These are phyloP conservation scores for Trichopoda pennipes DNA, from an alignment of 2,888 invertebrate genomes.

Conservation along the genomic window DNA sequence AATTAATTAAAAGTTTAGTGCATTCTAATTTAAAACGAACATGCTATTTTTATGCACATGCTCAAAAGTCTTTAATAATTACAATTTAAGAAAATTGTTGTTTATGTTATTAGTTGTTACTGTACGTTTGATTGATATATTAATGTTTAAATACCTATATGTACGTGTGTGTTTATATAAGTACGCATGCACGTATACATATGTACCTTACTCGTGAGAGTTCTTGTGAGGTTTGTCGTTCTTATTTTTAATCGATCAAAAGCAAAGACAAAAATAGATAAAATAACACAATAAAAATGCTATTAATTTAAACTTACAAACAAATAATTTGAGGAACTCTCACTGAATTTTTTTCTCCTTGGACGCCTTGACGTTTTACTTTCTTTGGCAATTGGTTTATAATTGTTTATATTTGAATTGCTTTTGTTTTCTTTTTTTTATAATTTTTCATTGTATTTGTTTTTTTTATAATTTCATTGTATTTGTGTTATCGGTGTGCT, in stretches of 20 bases:
- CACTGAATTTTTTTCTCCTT: slow-evolving; percentile 46
- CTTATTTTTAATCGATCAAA: background rate
- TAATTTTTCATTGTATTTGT: slow-evolving; percentile 52
- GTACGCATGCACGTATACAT: too few species aligned
- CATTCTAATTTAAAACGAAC: too few species aligned
- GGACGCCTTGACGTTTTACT: slow-evolving; percentile 35
- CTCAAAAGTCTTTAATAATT: too few species aligned
- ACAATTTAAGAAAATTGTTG: too few species aligned
- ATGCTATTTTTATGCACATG: too few species aligned
- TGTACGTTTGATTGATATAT: background rate
- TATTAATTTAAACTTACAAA: slow-evolving; percentile 34
- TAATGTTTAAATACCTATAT: background rate
- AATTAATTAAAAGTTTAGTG: too few species aligned
- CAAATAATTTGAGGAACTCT: slow-evolving; percentile 31
- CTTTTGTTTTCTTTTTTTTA: slow-evolving; percentile 7
- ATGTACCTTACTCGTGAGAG: background rate
- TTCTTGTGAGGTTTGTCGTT: background rate
- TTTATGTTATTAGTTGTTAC: too few species aligned
- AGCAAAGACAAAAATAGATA: background rate
- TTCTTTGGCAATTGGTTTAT: slow-evolving; percentile 32
- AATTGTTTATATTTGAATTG: slow-evolving; percentile 44
- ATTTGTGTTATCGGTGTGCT: slow-evolving; percentile 55
- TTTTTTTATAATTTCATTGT: slow-evolving; percentile 36
- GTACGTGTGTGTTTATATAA: background rate
- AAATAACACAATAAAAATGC: background rate